Evolutionary conservation across 2,888 invertebrate species (phyloP).

Genomic region (Auanema sp.): DNA sequence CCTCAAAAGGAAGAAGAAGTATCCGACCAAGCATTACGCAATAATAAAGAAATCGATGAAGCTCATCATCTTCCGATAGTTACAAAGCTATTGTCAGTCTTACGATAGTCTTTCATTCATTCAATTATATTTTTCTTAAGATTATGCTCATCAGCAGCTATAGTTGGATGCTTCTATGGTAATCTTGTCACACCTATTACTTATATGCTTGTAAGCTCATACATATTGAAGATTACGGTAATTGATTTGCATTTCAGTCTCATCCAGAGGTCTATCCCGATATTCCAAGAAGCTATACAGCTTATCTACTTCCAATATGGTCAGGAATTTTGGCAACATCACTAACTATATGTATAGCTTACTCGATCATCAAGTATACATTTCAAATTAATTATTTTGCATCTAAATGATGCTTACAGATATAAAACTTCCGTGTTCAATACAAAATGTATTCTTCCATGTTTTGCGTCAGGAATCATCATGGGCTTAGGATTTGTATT

Average conservation of each 20-base stretch:
- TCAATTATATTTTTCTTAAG: conserved; percentile 50
- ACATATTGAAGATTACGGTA: not conserved
- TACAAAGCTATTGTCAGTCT: conserved; percentile 12
- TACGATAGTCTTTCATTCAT: not conserved
- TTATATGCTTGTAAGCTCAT: conserved; percentile 57
- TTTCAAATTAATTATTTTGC: no score
- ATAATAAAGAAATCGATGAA: not conserved
- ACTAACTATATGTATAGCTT: no score
- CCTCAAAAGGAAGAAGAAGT: conserved; percentile 13
- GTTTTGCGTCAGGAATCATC: conserved; percentile 65
- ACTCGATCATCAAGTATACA: no score
- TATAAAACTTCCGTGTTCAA: no score
- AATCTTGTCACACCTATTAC: conserved; percentile 66
- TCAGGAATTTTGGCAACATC: no score
- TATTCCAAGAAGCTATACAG: no score
- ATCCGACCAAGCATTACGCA: conserved; percentile 3
- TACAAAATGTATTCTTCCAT: conserved; percentile 59
- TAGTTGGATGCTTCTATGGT: conserved; percentile 67
- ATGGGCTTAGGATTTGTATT: conserved; percentile 65
- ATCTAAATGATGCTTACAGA: no score
- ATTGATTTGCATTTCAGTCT: not conserved
- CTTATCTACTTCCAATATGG: no score
- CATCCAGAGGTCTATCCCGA: no score
- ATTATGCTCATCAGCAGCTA: conserved; percentile 63
- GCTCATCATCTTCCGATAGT: conserved; percentile 3